Percentiles rank a stretch among this genome's conserved stretches.
Conservation (phyloP, 2,113 vertebrate genomes). For the Dicentrarchus labrax region DNA sequence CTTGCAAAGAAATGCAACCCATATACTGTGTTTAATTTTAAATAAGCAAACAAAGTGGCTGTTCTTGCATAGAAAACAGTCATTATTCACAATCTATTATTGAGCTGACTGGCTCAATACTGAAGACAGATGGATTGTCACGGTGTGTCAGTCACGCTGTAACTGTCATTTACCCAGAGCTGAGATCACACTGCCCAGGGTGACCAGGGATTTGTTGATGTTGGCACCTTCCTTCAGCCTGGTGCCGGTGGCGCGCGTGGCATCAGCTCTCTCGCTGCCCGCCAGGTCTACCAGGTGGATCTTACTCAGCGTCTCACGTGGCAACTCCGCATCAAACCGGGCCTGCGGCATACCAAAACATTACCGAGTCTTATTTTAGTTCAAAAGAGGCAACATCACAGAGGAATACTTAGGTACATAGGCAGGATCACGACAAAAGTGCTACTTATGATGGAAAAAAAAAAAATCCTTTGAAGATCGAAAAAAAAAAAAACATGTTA, state of each 20-base stretch:
- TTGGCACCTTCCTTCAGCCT: conserved; percentile 95
- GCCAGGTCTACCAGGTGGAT: conserved; percentile 97
- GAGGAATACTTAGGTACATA: conserved; percentile 20
- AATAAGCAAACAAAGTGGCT: neutral
- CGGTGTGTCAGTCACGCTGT: conserved; percentile 38
- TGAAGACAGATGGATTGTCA: neutral
- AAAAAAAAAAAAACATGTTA: neutral
- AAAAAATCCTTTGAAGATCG: conserved; percentile 49
- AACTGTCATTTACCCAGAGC: conserved; percentile 88
- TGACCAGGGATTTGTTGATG: conserved; percentile 97
- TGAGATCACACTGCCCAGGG: conserved; percentile 96
- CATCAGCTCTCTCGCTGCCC: conserved; percentile 93
- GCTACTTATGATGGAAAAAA: conserved; percentile 5
- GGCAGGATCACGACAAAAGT: conserved; percentile 22
- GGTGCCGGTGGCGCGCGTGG: conserved; percentile 88
- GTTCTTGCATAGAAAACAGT: neutral
- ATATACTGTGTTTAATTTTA: neutral
- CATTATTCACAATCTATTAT: neutral
- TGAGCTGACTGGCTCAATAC: neutral
- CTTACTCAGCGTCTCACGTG: conserved; percentile 94
- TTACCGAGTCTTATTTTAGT: neutral
- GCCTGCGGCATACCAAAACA: conserved; percentile 80
- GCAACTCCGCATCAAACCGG: conserved; percentile 93
- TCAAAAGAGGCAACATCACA: conserved; percentile 47
- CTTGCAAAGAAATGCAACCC: neutral